phyloP scores from a whole-genome alignment of 2,888 invertebrate species.

The Oxycera nigricornis region DNA sequence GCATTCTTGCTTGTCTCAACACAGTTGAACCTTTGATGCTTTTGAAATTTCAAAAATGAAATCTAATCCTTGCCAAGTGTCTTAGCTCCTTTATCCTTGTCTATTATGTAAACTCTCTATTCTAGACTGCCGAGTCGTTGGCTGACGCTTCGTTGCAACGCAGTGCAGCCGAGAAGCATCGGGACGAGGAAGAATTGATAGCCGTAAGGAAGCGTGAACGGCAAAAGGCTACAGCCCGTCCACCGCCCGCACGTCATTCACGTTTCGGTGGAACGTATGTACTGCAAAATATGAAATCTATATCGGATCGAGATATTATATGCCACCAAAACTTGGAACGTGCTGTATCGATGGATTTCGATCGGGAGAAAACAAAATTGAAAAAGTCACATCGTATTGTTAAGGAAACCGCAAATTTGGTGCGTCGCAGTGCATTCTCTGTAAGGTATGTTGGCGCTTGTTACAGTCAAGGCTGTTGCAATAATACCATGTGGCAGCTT shows the following conservation, averaged over 20 bases:
- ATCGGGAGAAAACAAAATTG: slow-evolving; percentile 75
- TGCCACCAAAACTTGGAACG: slow-evolving; percentile 85
- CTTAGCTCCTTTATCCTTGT: no score
- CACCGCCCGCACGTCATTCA: slow-evolving; percentile 72
- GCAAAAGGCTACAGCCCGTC: slow-evolving; percentile 57
- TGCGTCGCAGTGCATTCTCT: slow-evolving; percentile 85
- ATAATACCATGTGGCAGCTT: no score
- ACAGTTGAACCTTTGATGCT: no score
- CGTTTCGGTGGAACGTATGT: slow-evolving; percentile 94
- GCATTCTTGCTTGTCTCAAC: no score
- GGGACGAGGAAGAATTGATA: slow-evolving; percentile 82
- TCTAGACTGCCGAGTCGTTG: slow-evolving; percentile 71
- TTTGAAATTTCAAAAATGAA: no score
- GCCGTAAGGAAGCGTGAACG: slow-evolving; percentile 77
- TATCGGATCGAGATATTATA: slow-evolving; percentile 87
- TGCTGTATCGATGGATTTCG: slow-evolving; percentile 80
- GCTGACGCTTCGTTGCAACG: slow-evolving; percentile 78
- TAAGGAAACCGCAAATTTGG: slow-evolving; percentile 69
- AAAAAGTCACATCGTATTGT: slow-evolving; percentile 77
- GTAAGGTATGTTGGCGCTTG: no score
- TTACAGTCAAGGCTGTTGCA: no score
- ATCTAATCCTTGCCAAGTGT: no score
- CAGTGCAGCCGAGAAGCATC: slow-evolving; percentile 80
- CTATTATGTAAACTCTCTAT: neutral
- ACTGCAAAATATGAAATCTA: slow-evolving; percentile 91